Percentiles rank a stretch among this genome's conserved stretches.
Conservation (phyloP, 2,113 vertebrate genomes). For the Amblyornis subalaris region DNA sequence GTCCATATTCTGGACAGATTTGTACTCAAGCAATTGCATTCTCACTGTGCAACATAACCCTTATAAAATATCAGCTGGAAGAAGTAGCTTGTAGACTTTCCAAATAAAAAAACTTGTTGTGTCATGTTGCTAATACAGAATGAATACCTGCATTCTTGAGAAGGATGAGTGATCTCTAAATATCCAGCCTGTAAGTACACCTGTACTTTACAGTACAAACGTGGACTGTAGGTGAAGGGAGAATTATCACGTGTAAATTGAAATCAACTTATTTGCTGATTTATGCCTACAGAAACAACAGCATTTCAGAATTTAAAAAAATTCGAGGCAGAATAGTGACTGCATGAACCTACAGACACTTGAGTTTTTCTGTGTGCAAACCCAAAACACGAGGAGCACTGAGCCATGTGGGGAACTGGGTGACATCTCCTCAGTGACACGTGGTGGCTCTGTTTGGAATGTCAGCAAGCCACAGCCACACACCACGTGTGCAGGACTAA, state of each 20-base stretch:
- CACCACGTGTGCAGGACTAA: neutral
- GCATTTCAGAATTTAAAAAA: neutral
- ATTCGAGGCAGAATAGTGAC: neutral
- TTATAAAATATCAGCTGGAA: neutral
- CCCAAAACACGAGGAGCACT: rapidly evolving
- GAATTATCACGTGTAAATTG: neutral
- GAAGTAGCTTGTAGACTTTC: neutral
- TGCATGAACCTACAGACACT: neutral
- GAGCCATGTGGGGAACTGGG: neutral
- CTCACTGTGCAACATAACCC: neutral
- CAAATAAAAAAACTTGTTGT: neutral
- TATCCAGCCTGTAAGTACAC: neutral
- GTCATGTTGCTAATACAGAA: neutral
- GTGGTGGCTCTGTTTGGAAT: neutral
- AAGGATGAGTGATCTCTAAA: neutral
- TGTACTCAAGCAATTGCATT: neutral
- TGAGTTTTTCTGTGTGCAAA: neutral
- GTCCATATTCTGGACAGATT: neutral
- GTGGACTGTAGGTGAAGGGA: neutral
- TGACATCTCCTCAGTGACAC: neutral
- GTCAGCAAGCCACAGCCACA: neutral
- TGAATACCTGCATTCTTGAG: neutral
- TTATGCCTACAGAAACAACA: neutral
- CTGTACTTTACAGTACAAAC: neutral
- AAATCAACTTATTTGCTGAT: neutral